A percentile compares a stretch with the other conserved stretches of the same genome.
These are phyloP conservation scores for Pangasius sanitwongsei DNA, from an alignment of 2,797 vertebrate species.

Conservation along the genomic window DNA sequence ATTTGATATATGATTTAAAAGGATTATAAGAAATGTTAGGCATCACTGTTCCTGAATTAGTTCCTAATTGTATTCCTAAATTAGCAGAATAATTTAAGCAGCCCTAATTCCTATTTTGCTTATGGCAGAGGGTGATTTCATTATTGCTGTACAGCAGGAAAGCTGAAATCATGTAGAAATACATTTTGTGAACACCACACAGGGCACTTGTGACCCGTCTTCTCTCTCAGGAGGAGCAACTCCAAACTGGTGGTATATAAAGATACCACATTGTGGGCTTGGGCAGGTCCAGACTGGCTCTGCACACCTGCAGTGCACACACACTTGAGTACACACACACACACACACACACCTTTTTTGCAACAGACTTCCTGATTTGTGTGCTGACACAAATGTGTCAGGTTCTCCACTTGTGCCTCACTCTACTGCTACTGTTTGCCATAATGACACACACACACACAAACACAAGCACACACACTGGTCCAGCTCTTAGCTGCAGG, in stretches of 20 bases:
- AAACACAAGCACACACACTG: conserved; percentile 20
- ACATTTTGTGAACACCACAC: conserved; percentile 30
- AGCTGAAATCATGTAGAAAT: background rate
- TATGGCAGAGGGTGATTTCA: background rate
- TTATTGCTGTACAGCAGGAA: background rate
- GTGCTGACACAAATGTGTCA: conserved; percentile 64
- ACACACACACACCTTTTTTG: conserved; percentile 22
- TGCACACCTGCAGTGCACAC: conserved; percentile 64
- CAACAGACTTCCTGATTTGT: conserved; percentile 66
- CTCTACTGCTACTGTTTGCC: conserved; percentile 57
- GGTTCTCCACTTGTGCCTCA: conserved; percentile 60
- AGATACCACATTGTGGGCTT: conserved; percentile 61
- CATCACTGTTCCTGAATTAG: background rate
- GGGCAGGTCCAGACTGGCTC: conserved; percentile 63
- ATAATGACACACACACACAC: conserved; percentile 28
- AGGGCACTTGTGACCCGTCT: conserved; percentile 40
- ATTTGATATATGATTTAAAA: background rate
- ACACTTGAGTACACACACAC: background rate
- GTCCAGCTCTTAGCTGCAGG: background rate
- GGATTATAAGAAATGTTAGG: background rate
- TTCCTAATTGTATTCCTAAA: background rate
- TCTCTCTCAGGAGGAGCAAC: conserved; percentile 42
- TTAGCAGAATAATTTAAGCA: background rate
- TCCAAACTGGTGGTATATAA: conserved; percentile 40
- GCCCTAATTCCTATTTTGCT: background rate